Percentiles rank a stretch among this genome's conserved stretches.
These are phyloP conservation scores for Varanus salvator DNA, from an alignment of 2,113 vertebrate species.

Conservation along the genomic window DNA sequence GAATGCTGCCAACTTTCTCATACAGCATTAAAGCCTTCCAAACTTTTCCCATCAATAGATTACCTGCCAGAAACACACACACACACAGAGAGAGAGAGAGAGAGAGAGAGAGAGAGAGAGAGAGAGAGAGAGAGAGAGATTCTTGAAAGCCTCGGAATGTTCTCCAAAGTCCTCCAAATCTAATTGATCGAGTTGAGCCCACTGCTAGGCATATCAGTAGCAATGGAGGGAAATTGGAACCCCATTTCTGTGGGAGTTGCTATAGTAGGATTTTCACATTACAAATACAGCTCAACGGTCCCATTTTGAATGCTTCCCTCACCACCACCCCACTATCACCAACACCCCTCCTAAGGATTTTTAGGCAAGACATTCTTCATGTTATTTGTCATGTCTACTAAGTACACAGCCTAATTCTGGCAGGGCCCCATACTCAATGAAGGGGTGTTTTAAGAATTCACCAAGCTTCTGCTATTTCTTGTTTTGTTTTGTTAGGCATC, in stretches of 20 bases:
- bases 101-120: no score
- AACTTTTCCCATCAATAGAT: constrained; percentile 8
- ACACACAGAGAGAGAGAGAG: no score
- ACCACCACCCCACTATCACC: neutral
- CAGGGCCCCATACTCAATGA: neutral
- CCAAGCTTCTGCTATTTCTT: neutral
- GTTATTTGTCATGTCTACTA: constrained; percentile 11
- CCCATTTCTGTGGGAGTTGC: constrained; percentile 16
- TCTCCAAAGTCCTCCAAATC: constrained; percentile 56
- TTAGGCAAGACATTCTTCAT: constrained; percentile 15
- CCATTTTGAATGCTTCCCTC: neutral
- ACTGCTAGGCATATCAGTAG: neutral
- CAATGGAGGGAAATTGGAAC: constrained; percentile 39
- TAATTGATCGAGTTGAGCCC: constrained; percentile 7
- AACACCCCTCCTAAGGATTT: neutral
- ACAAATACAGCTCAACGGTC: constrained; percentile 35
- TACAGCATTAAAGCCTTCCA: constrained; percentile 42
- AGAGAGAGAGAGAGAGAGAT: neutral
- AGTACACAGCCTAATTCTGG: constrained; percentile 16
- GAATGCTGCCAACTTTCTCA: constrained; percentile 32
- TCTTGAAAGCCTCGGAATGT: constrained; percentile 34
- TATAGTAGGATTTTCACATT: constrained; percentile 36
- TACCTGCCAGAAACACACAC: neutral
- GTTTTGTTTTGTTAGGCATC: neutral
- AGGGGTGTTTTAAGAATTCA: neutral